Percentiles rank a stretch among this genome's conserved stretches.
phyloP scores from a whole-genome alignment of 2,888 invertebrate species.

The Cheilosia grossa region DNA sequence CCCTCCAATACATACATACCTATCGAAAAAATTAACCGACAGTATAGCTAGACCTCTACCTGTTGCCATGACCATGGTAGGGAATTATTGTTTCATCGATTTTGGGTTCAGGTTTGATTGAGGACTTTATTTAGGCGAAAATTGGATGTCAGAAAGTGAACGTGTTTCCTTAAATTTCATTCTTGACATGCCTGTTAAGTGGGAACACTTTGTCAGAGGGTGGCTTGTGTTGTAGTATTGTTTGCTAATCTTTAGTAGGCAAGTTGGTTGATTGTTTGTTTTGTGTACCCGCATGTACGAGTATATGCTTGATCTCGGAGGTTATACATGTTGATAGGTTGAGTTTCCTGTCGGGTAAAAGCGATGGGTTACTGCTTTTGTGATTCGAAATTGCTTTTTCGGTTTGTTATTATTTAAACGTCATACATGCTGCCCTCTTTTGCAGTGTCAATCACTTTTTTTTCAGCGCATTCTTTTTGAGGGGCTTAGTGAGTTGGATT shows the following conservation, averaged over 20 bases:
- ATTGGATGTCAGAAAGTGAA: constrained; percentile 25
- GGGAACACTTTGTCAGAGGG: background rate
- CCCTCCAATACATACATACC: background rate
- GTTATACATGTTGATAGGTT: too few species aligned
- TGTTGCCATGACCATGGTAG: constrained; percentile 31
- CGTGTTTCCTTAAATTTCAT: background rate
- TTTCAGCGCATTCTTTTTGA: too few species aligned
- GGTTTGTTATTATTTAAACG: too few species aligned
- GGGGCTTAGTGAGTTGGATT: too few species aligned
- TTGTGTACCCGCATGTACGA: background rate
- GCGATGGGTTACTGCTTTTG: too few species aligned
- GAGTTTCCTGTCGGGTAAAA: too few species aligned
- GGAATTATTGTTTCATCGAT: constrained; percentile 35
- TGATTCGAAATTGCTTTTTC: too few species aligned
- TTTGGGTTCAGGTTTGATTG: constrained; percentile 40
- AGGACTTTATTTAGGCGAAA: constrained; percentile 38
- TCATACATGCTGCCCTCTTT: too few species aligned
- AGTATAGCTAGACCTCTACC: background rate
- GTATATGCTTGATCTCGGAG: too few species aligned
- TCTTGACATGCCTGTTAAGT: constrained; percentile 3
- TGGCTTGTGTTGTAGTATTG: background rate
- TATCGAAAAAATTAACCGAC: background rate
- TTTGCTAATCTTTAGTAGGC: background rate
- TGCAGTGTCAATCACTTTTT: too few species aligned
- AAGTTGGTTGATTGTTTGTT: constrained; percentile 1